These are phyloP conservation scores for Galemys pyrenaicus DNA, from an alignment of 2,113 vertebrate genomes.

Conservation along the genomic window DNA sequence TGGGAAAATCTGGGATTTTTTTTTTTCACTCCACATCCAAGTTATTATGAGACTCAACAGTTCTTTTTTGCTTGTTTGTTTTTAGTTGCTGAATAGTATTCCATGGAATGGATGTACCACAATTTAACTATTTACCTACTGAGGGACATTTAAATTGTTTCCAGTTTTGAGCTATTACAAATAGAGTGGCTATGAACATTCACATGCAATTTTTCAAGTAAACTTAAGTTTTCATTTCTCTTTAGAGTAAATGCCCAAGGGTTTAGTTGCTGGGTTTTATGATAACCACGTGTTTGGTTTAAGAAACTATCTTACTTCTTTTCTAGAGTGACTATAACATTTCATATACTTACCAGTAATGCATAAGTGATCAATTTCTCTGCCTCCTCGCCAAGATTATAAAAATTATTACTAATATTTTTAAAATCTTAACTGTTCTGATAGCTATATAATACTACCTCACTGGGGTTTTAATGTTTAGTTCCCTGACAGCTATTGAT, in stretches of 20 bases:
- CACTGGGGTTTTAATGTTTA: background rate
- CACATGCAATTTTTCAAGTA: background rate
- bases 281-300: background rate
- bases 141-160: background rate
- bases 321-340: background rate
- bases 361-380: background rate
- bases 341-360: background rate
- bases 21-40: background rate
- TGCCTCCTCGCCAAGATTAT: background rate
- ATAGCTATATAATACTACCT: background rate
- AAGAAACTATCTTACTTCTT: background rate
- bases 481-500: background rate
- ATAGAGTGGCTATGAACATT: background rate
- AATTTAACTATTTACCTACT: background rate
- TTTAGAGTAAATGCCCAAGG: background rate
- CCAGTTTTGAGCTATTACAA: background rate
- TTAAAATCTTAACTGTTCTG: background rate
- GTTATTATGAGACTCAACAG: background rate
- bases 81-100: background rate
- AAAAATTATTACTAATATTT: background rate
- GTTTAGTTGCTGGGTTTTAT: background rate
- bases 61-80: background rate
- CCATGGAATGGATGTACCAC: background rate
- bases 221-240: background rate
- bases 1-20: background rate